Evolutionary conservation across 2,888 invertebrate species (phyloP).

Genomic region (Maniola hyperantus): DNA sequence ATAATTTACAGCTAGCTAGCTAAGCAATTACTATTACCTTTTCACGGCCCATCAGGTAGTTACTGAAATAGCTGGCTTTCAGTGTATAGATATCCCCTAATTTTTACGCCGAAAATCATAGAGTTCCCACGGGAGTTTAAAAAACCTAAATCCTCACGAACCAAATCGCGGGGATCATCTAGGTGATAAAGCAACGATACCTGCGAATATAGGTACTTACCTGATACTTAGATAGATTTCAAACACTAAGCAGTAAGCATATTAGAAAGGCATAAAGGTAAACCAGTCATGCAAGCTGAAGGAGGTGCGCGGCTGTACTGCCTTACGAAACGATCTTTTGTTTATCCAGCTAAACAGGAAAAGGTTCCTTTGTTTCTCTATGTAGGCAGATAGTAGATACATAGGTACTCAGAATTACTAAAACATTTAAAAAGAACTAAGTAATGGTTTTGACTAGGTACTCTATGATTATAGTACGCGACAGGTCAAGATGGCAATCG

Average conservation of each 20-base stretch:
- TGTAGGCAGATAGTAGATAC: neutral
- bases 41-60: too few relatives aligned
- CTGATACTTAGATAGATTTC: slow-evolving; percentile 26
- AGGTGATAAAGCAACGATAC: slow-evolving; percentile 16
- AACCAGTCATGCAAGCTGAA: slow-evolving; percentile 37
- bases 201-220: slow-evolving; percentile 5
- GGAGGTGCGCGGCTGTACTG: slow-evolving; percentile 30
- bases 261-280: slow-evolving; percentile 41
- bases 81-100: too few relatives aligned
- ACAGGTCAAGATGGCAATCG: too few relatives aligned
- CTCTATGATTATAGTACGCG: too few relatives aligned
- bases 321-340: slow-evolving; percentile 37
- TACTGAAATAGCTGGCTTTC: too few relatives aligned
- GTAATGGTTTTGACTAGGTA: too few relatives aligned
- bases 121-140: too few relatives aligned
- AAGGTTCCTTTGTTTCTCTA: slow-evolving; percentile 21
- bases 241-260: slow-evolving; percentile 33
- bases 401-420: neutral
- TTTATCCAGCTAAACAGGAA: slow-evolving; percentile 35
- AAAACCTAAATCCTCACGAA: too few relatives aligned
- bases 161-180: neutral
- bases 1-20: too few relatives aligned
- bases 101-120: too few relatives aligned
- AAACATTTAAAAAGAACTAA: too few relatives aligned
- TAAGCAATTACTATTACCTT: too few relatives aligned